phyloP scores from a whole-genome alignment of 2,113 vertebrate species.

The Gallinago paraguaiae region DNA sequence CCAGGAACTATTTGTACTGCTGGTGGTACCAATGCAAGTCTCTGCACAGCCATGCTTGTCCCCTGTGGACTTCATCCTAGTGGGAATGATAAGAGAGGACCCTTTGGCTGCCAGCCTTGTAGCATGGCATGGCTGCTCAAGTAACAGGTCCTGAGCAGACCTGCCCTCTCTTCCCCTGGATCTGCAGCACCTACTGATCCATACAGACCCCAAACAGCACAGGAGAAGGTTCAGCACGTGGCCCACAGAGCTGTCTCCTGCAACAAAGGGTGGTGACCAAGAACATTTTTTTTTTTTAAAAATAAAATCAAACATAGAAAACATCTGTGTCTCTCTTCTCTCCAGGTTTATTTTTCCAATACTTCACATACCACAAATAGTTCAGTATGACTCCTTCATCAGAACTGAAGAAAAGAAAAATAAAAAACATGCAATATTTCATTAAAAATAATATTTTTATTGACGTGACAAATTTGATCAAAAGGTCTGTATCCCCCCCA shows the following conservation, averaged over 20 bases:
- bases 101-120: background rate
- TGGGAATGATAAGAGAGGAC: background rate
- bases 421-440: conserved; percentile 46
- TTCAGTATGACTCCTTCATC: conserved; percentile 48
- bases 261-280: background rate
- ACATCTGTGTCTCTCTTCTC: conserved; percentile 61
- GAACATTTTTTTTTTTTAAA: too few relatives aligned
- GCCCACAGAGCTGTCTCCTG: background rate
- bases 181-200: background rate
- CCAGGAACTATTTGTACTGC: background rate
- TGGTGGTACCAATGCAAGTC: background rate
- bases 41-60: background rate
- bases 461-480: conserved; percentile 41
- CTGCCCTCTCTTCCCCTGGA: background rate
- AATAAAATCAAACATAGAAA: conserved; percentile 43
- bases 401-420: conserved; percentile 59
- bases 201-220: background rate
- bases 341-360: conserved; percentile 73
- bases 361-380: conserved; percentile 68
- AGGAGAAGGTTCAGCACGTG: background rate
- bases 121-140: background rate
- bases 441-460: conserved; percentile 61
- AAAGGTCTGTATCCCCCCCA: background rate
- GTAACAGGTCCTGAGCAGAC: background rate
- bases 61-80: background rate